Percentiles rank a stretch among this genome's conserved stretches.
These are phyloP conservation scores for Dreissena polymorpha DNA, from an alignment of 1,140 invertebrate genomes.

Conservation along the genomic window DNA sequence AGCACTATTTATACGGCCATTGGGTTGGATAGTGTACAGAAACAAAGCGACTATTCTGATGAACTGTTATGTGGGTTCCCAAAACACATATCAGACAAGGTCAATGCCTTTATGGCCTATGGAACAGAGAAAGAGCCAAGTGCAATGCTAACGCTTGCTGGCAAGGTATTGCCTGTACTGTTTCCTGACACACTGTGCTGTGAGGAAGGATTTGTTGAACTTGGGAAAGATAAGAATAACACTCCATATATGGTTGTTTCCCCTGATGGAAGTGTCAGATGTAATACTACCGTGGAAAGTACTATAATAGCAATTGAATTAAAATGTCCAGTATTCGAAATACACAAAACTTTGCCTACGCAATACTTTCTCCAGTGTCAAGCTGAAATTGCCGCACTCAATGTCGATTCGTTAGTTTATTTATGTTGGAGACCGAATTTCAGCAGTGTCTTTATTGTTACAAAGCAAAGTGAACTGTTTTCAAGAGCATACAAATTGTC, in stretches of 20 bases:
- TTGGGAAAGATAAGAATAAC: no score
- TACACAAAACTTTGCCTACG: neutral
- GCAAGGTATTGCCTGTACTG: neutral
- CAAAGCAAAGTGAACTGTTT: no score
- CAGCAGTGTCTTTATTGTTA: no score
- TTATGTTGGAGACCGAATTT: no score
- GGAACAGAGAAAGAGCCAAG: no score
- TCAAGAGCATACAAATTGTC: no score
- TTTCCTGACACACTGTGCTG: neutral
- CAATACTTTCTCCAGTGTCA: no score
- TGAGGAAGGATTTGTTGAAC: slow-evolving; percentile 9
- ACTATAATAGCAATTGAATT: slow-evolving; percentile 9
- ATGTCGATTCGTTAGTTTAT: no score
- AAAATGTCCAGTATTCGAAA: slow-evolving; percentile 23
- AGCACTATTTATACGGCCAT: no score
- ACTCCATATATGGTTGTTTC: neutral
- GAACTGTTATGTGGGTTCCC: neutral
- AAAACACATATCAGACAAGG: neutral
- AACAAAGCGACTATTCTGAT: slow-evolving; percentile 1
- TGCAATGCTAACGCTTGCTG: neutral
- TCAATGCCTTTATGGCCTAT: no score
- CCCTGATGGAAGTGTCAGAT: slow-evolving; percentile 8
- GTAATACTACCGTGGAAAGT: no score
- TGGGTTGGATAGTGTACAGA: slow-evolving; percentile 5
- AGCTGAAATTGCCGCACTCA: no score